Evolutionary conservation across 2,113 vertebrate species (phyloP).

Genomic region (Eclectus roratus): DNA sequence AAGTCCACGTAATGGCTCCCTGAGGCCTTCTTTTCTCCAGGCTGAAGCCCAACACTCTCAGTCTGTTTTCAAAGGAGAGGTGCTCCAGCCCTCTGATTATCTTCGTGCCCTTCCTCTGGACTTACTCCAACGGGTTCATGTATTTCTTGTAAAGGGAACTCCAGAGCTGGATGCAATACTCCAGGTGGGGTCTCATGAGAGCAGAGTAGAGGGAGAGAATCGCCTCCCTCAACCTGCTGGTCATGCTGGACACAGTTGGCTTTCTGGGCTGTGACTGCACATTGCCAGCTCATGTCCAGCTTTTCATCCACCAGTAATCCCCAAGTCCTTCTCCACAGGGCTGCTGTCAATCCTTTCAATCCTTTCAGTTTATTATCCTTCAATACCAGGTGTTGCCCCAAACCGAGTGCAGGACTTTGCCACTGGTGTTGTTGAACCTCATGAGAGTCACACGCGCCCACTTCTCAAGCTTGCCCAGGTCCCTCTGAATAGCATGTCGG

Average conservation of each 20-base stretch:
- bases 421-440: neutral
- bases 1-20: neutral
- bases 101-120: neutral
- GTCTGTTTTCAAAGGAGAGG: neutral
- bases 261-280: neutral
- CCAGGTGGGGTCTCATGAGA: neutral
- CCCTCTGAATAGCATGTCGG: neutral
- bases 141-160: neutral
- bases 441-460: fast-evolving
- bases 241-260: neutral
- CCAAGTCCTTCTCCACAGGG: neutral
- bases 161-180: neutral
- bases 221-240: neutral
- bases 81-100: neutral
- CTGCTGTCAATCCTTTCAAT: neutral
- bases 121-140: neutral
- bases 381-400: fast-evolving
- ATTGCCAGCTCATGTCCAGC: neutral
- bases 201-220: neutral
- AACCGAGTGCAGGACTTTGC: neutral
- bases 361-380: neutral
- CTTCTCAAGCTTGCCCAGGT: neutral
- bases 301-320: neutral
- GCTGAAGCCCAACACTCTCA: neutral
- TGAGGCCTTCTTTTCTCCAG: neutral